phyloP scores from a whole-genome alignment of 2,113 vertebrate genomes.

The Anthoscopus minutus region DNA sequence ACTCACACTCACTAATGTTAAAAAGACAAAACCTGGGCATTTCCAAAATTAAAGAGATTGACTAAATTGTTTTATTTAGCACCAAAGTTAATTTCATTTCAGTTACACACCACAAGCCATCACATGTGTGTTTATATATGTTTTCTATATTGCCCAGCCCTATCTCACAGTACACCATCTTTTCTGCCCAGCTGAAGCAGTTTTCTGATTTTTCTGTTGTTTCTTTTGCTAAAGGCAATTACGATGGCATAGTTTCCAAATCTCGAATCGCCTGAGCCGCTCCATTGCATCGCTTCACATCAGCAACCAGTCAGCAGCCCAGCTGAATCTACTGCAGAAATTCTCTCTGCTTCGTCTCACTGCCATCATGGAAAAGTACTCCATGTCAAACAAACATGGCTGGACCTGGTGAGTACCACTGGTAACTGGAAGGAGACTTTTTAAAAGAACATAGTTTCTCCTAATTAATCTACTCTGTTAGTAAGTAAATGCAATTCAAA shows the following conservation, averaged over 20 bases:
- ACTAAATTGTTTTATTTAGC: not conserved
- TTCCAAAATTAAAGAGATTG: not conserved
- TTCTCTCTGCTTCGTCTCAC: conserved; percentile 94
- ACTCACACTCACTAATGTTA: not conserved
- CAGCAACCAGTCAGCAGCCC: conserved; percentile 89
- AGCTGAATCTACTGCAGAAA: conserved; percentile 91
- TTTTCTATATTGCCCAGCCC: not conserved
- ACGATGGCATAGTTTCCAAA: conserved; percentile 92
- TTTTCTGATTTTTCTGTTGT: not conserved
- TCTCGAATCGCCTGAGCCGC: conserved; percentile 83
- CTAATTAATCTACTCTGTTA: not conserved
- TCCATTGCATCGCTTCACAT: conserved; percentile 85
- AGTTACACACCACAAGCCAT: not conserved
- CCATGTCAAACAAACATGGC: conserved; percentile 94
- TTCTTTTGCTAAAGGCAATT: conserved; percentile 63
- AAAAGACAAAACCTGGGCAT: not conserved
- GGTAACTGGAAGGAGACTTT: not conserved
- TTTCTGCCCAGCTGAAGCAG: not conserved
- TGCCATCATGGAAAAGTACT: conserved; percentile 96
- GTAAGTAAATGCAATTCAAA: not conserved
- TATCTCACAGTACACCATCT: not conserved
- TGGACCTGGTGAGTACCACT: conserved; percentile 89
- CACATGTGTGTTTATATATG: not conserved
- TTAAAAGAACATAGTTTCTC: not conserved
- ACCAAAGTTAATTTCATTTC: not conserved